Percentiles rank a stretch among this genome's conserved stretches.
Evolutionary conservation across 2,797 vertebrate species (phyloP).

Genomic region (Sarcoramphus papa): DNA sequence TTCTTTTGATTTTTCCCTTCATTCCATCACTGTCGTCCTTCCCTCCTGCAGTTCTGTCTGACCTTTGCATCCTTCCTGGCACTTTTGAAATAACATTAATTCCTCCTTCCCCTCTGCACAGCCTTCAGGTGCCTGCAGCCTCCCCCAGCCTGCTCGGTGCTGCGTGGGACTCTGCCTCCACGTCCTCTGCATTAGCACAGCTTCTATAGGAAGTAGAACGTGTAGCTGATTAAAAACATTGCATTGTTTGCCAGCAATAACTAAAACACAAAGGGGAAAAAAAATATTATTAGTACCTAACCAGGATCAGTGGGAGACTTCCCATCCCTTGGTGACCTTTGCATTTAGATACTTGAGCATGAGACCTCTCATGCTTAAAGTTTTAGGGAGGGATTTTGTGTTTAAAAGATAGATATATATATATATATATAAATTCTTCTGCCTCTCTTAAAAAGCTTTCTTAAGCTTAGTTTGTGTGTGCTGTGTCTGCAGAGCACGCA

Average conservation of each 20-base stretch:
- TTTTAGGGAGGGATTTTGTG: neutral
- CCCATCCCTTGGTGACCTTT: neutral
- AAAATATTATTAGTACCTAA: neutral
- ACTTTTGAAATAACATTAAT: neutral
- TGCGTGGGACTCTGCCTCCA: fast-evolving
- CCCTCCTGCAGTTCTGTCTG: neutral
- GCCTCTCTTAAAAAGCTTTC: neutral
- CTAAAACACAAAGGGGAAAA: neutral
- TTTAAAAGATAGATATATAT: no score
- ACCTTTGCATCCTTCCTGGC: neutral
- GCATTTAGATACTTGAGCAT: neutral
- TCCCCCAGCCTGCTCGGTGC: neutral
- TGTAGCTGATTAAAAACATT: neutral
- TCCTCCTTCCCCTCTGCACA: neutral
- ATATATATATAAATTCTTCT: neutral
- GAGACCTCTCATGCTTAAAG: neutral
- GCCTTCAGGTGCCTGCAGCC: neutral
- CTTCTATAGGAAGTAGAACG: neutral
- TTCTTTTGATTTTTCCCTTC: neutral
- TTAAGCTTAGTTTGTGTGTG: neutral
- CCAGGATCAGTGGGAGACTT: neutral
- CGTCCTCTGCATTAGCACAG: neutral
- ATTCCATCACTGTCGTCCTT: neutral
- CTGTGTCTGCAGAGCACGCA: neutral
- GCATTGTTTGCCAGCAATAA: neutral